Conservation (phyloP, 2,888 invertebrate genomes). For the Norana najaformis region DNA sequence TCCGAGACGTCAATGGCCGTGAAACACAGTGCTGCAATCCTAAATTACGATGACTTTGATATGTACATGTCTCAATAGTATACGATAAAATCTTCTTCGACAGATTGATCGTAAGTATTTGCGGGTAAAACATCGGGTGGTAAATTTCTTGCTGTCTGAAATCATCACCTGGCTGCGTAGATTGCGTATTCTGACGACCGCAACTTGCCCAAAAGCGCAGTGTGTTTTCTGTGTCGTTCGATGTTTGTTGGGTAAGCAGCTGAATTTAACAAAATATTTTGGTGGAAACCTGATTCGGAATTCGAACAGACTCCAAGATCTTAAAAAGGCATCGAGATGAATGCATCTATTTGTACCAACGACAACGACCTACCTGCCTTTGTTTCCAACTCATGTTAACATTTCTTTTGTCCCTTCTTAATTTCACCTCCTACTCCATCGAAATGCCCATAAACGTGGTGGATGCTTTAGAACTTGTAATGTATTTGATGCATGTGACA, state of each 20-base stretch:
- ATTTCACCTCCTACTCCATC: background rate
- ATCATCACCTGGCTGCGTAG: background rate
- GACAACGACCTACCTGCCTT: background rate
- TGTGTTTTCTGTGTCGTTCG: background rate
- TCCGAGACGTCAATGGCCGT: background rate
- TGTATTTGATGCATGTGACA: background rate
- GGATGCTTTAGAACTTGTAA: background rate
- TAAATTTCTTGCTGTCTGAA: background rate
- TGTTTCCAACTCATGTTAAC: too few relatives aligned
- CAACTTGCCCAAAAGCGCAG: background rate
- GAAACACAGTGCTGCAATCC: background rate
- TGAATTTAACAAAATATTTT: background rate
- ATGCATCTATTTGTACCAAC: background rate
- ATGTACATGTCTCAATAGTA: background rate
- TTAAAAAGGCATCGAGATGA: background rate
- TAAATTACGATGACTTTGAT: background rate
- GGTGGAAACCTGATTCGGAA: background rate
- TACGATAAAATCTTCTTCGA: background rate
- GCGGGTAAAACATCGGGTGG: background rate
- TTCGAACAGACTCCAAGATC: background rate
- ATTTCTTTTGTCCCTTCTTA: too few relatives aligned
- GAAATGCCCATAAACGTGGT: background rate
- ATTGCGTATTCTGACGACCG: background rate
- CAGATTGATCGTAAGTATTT: conserved; percentile 10
- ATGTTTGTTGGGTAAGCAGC: background rate